Evolutionary conservation across 2,113 vertebrate genomes (phyloP), one percentile per base, ranked within the genome.

Genomic region (Scolopax mira): DNA sequence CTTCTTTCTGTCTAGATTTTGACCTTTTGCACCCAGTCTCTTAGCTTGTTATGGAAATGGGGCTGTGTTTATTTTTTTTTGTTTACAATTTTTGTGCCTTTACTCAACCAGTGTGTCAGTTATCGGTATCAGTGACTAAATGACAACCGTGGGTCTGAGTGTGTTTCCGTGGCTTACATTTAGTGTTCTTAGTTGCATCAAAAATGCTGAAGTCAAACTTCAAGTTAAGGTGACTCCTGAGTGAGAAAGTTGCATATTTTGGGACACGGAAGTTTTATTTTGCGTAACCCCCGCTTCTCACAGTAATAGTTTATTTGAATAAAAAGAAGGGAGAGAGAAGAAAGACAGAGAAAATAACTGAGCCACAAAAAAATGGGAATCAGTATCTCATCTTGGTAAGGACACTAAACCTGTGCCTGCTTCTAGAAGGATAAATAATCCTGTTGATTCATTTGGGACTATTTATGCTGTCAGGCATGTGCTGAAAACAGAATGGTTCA

Each of bases 1-100:
- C 98, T 97, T 98, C 96, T 79, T 92, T 94, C 96, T 97, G 97
- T 98, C 97, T 97, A 97, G 97, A 95, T 97, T 90, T 96, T 97
- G 96, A 98, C 98, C 98, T 98, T 98, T 98, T 97, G 97, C 94
- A 97, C 97, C 95, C 72, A 67, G 78, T 60, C 88, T 93, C 78
- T 93, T 96, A 96, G 64, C 35, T 78, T 58, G 17, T 97, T 97
- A 94, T 96, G 91, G 95, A 97, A 97, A 96, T 83, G 57, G 86
- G 52, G 41, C 88, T 79, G 35, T 90, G 60, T 88, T 92, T 88
- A 21, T 61, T 69, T 71, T 77, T 80, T 92, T 27, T 60, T 74
- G 82, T 96, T 97, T 94, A 93, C 78, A 61, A 5, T 67, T 89
- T 96, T 89, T 93, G 35, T 66, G 94, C 79, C 73, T 46, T 78